Evolutionary conservation across 2,113 vertebrate genomes (phyloP), one percentile per base, ranked within the genome.

Genomic region (Pterophyllum scalare): DNA sequence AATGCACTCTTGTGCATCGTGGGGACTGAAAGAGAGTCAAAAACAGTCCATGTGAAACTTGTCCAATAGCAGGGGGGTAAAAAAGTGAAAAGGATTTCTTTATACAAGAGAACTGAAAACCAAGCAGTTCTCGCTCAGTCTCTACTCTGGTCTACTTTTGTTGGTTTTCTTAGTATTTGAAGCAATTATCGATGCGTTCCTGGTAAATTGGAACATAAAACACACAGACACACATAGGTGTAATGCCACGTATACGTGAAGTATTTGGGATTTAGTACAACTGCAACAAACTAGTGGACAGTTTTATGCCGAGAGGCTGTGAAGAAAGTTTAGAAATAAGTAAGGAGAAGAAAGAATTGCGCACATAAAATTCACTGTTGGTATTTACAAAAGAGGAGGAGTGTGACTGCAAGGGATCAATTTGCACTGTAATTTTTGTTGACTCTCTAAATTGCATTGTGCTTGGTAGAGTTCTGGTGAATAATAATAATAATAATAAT

Each of bases 11-110:
- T 90, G 87, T 89, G 93, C 88, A 93, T 86, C 87, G 78, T 83
- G 40, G 64, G 64, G 80, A 89, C 86, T 84, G 89, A 93, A 85
- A 90, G 82, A 81, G 83, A 93, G 85, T 90, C 83, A 90, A 88
- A 94, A 94, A 89, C 75, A 83, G 87, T 70, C 89, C 86, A 91
- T 93, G 92, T 93, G 90, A 94, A 94, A 91, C 90, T 91, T 83
- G 65, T 85, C 28, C 75, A 84, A 83, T 79, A 81, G 85, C 82
- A 59, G 62, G 82, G 59, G 65, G 65, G 77, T 75, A 67, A 79
- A 90, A 90, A 92, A 88, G 59, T 79, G 78, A 77, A 49, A 74
- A 74, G 57, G 72, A 35, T 89, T 81, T 86, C 40, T 52, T 82
- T 84, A 89, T 87, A 49, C 19, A 59, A 26, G 58, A 59, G 79